A percentile compares a stretch with the other conserved stretches of the same genome.
Evolutionary conservation across 2,113 vertebrate genomes (phyloP).

Genomic region (Seriola quinqueradiata): DNA sequence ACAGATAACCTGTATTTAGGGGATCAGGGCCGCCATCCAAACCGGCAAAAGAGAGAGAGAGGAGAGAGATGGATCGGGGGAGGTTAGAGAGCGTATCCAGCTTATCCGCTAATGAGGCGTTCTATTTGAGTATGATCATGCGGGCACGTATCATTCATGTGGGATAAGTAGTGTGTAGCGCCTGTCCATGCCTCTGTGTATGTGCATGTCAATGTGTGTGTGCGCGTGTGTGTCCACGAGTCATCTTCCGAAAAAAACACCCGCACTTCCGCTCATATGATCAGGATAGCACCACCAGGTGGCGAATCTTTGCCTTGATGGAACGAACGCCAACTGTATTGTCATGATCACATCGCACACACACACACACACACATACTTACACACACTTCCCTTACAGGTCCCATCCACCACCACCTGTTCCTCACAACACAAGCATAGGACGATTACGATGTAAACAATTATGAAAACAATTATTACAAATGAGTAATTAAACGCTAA

Average conservation of each 20-base stretch:
- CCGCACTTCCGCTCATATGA: constrained; percentile 17
- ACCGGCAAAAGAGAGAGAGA: constrained; percentile 48
- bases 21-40: constrained; percentile 73
- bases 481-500: constrained; percentile 82
- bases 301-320: constrained; percentile 55
- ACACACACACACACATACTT: constrained; percentile 8
- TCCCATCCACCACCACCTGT: constrained; percentile 75
- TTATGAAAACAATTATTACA: constrained; percentile 84
- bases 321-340: constrained; percentile 34
- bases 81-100: constrained; percentile 73
- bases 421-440: constrained; percentile 51
- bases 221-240: constrained; percentile 2
- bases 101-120: constrained; percentile 76
- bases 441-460: constrained; percentile 76
- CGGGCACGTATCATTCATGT: constrained; percentile 73
- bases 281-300: constrained; percentile 58
- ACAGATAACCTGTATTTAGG: constrained; percentile 79
- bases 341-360: constrained; percentile 33
- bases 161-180: constrained; percentile 54
- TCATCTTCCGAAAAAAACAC: constrained; percentile 28
- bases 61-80: constrained; percentile 51
- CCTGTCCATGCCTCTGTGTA: background rate
- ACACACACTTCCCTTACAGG: constrained; percentile 51
- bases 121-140: constrained; percentile 72
- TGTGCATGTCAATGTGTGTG: constrained; percentile 2